Conservation (phyloP, 2,113 vertebrate species). For the Brachyhypopomus gauderio region DNA sequence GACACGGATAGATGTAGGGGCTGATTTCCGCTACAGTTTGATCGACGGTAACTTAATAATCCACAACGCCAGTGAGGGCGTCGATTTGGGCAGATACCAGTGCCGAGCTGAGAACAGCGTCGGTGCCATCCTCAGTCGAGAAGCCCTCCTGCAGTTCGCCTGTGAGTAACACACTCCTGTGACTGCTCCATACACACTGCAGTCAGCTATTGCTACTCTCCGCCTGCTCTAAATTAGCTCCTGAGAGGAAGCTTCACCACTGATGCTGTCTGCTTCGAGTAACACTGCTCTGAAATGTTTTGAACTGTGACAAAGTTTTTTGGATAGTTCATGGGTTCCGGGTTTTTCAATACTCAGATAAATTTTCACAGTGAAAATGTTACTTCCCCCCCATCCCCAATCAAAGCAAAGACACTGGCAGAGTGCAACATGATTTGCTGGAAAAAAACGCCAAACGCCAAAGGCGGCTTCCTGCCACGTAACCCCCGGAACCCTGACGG, state of each 20-base stretch:
- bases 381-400: not conserved
- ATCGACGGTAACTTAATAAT: constrained; percentile 89
- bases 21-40: constrained; percentile 85
- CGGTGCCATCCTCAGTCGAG: constrained; percentile 87
- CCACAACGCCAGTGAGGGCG: constrained; percentile 81
- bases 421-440: not conserved
- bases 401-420: not conserved
- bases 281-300: not conserved
- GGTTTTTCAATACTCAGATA: constrained; percentile 1
- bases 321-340: not conserved
- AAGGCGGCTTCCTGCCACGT: not conserved
- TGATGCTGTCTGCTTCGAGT: not conserved
- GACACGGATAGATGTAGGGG: constrained; percentile 80
- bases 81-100: constrained; percentile 88
- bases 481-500: not conserved
- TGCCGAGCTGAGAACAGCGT: constrained; percentile 85
- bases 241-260: constrained; percentile 5
- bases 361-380: not conserved
- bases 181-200: not conserved
- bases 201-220: not conserved
- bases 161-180: constrained; percentile 81
- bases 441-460: not conserved
- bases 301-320: not conserved
- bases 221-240: not conserved
- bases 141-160: constrained; percentile 89